Percentiles rank a stretch among this genome's conserved stretches.
These are phyloP conservation scores for Melanostoma mellinum DNA, from an alignment of 2,888 invertebrate genomes.

Conservation along the genomic window DNA sequence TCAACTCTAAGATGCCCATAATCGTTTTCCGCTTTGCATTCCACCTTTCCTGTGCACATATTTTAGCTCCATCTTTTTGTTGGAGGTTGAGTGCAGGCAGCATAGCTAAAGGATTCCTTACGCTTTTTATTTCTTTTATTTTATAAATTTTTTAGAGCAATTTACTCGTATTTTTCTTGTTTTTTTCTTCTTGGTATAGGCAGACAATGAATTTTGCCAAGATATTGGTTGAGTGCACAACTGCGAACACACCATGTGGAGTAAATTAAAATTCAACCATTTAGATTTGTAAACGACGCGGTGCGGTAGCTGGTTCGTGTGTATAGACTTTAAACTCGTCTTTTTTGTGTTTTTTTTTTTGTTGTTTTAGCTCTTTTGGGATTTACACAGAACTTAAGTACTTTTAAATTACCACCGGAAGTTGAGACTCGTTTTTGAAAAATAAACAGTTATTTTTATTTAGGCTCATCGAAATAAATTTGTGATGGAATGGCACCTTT, in stretches of 20 bases:
- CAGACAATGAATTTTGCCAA: conserved; percentile 54
- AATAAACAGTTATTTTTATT: not conserved
- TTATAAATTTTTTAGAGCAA: conserved; percentile 16
- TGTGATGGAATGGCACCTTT: too few species aligned
- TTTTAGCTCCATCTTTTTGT: conserved; percentile 14
- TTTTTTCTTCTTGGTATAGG: conserved; percentile 18
- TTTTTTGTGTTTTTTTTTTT: conserved; percentile 1
- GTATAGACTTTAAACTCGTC: conserved; percentile 11
- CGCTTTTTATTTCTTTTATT: conserved; percentile 6
- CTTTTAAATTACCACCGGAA: conserved; percentile 24
- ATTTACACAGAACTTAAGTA: conserved; percentile 17
- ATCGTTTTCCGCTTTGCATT: conserved; percentile 63
- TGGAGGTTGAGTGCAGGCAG: conserved; percentile 17
- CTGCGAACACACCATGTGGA: conserved; percentile 33
- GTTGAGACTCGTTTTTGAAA: conserved; percentile 8
- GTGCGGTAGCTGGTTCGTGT: not conserved
- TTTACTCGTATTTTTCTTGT: conserved; percentile 27
- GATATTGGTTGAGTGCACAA: conserved; percentile 50
- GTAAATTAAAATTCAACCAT: conserved; percentile 27
- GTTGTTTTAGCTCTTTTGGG: not conserved
- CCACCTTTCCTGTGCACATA: conserved; percentile 43
- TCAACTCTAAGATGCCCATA: conserved; percentile 53
- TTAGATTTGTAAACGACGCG: not conserved
- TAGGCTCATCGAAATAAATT: not conserved
- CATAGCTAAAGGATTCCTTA: conserved; percentile 56